phyloP scores from a whole-genome alignment of 2,888 invertebrate genomes.

The Eupithecia pulchellata region DNA sequence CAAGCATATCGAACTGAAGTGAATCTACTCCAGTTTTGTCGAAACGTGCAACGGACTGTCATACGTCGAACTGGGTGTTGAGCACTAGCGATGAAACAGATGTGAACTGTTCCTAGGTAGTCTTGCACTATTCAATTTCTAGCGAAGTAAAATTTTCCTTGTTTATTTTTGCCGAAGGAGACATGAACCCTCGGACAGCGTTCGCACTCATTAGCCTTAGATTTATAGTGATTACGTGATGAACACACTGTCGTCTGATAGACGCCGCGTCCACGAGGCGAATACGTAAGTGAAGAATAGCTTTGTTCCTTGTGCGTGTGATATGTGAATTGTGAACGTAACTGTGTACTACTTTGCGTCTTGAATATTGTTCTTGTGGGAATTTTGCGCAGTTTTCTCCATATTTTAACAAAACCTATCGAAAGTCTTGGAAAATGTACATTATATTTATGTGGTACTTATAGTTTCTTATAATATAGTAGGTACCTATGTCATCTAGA shows the following conservation, averaged over 20 bases:
- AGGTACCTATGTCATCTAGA: no score
- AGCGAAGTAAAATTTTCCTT: neutral
- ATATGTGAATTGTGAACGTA: slow-evolving; percentile 34
- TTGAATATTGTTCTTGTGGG: slow-evolving; percentile 4
- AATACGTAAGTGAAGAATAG: slow-evolving; percentile 57
- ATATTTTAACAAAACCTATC: no score
- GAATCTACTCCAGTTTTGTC: no score
- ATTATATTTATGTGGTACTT: no score
- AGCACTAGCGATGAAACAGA: no score
- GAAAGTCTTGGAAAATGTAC: no score
- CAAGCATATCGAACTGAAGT: no score
- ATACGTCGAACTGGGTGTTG: no score
- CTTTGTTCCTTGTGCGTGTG: slow-evolving; percentile 38
- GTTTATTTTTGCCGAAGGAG: slow-evolving; percentile 8
- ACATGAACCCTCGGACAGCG: slow-evolving; percentile 16
- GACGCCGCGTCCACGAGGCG: slow-evolving; percentile 61
- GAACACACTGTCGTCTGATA: slow-evolving; percentile 62
- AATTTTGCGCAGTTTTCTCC: neutral
- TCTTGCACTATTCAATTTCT: no score
- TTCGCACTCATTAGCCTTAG: slow-evolving; percentile 55
- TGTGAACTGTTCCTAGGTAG: neutral
- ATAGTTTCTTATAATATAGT: no score
- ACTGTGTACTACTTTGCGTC: slow-evolving; percentile 24
- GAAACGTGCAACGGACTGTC: no score
- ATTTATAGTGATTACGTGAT: slow-evolving; percentile 73